Evolutionary conservation across 2,113 vertebrate species (phyloP).

Genomic region (Bungarus multicinctus): DNA sequence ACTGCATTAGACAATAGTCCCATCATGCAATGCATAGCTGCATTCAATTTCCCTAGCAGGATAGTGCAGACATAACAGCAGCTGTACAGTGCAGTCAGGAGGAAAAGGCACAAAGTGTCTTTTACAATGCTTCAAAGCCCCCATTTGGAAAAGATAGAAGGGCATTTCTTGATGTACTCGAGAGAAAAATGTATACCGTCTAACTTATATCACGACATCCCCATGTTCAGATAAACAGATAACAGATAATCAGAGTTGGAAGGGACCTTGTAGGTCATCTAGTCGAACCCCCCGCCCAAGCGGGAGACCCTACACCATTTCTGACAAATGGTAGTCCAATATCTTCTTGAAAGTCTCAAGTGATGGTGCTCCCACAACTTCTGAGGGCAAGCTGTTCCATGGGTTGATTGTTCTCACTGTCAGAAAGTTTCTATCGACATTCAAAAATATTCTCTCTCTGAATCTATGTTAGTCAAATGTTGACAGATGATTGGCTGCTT

Average conservation of each 20-base stretch:
- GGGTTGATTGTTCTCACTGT: too few species aligned
- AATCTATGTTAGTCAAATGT: neutral
- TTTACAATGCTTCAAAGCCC: neutral
- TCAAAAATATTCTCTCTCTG: neutral
- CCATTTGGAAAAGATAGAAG: neutral
- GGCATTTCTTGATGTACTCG: neutral
- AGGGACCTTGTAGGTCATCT: too few species aligned
- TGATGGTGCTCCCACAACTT: too few species aligned
- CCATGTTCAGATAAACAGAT: neutral
- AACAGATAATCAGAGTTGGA: too few species aligned
- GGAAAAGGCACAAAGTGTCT: neutral
- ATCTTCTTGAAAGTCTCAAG: too few species aligned
- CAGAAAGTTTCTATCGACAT: too few species aligned
- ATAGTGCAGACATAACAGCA: constrained; percentile 4
- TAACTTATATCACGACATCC: neutral
- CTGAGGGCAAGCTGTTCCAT: too few species aligned
- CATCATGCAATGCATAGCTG: constrained; percentile 10
- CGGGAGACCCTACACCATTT: too few species aligned
- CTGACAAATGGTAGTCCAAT: too few species aligned
- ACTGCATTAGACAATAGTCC: constrained; percentile 11
- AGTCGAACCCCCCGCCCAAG: too few species aligned
- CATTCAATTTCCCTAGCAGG: constrained; percentile 22
- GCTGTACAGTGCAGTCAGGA: neutral
- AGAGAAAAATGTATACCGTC: neutral
- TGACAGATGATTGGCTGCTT: neutral